Percentiles rank a stretch among this genome's conserved stretches.
phyloP scores from a whole-genome alignment of 2,113 vertebrate species.

The Platichthys flesus region DNA sequence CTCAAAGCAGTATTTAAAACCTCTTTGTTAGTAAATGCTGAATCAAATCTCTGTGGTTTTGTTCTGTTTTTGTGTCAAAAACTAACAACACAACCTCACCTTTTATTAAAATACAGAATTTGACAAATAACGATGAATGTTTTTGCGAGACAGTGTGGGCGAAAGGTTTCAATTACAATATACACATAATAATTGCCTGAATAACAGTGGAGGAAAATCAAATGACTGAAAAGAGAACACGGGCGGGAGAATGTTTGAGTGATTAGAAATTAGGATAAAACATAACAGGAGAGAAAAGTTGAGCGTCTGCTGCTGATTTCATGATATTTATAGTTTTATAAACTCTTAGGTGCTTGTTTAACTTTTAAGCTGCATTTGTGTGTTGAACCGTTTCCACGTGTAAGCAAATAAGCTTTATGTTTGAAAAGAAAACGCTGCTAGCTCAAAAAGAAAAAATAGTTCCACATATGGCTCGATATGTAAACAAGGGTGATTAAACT shows the following conservation, averaged over 20 bases:
- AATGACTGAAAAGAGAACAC: neutral
- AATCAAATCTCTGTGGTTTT: slow-evolving; percentile 33
- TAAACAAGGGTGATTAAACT: neutral
- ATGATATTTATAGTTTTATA: neutral
- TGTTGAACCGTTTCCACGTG: neutral
- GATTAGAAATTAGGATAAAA: slow-evolving; percentile 17
- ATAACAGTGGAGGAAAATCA: slow-evolving; percentile 4
- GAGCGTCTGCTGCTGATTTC: neutral
- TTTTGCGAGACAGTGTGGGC: slow-evolving; percentile 9
- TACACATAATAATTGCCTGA: neutral
- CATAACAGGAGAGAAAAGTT: neutral
- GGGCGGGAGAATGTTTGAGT: slow-evolving; percentile 19
- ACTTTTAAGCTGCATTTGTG: neutral
- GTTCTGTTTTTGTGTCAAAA: slow-evolving; percentile 30
- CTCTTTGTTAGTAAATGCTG: slow-evolving; percentile 33
- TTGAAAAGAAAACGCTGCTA: neutral
- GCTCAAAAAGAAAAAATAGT: neutral
- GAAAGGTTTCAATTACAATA: slow-evolving; percentile 35
- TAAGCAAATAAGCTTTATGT: neutral
- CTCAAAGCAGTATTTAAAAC: slow-evolving; percentile 17
- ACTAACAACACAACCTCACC: slow-evolving; percentile 4
- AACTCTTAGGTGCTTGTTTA: neutral
- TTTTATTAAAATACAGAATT: slow-evolving; percentile 17
- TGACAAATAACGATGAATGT: neutral
- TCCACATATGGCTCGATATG: neutral